Base-by-base conservation (phyloP, 2,888 invertebrate species). In the Lamproptera curius region DNA sequence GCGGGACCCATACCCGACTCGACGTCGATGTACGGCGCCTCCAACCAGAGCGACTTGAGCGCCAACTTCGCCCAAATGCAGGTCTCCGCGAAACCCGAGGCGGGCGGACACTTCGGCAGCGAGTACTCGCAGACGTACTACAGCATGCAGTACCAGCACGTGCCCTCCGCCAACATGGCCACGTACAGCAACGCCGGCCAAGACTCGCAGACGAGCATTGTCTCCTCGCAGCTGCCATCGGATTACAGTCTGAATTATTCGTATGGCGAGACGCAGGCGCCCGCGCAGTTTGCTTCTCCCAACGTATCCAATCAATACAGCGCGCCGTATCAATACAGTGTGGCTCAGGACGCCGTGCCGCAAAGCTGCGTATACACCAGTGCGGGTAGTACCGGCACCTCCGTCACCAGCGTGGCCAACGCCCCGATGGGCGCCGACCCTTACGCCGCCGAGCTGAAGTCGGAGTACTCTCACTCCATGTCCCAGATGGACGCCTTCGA, bases 111-210 rank as follows among this genome's bases (percentile, higher is more conserved):
- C 16, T 73, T 64, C 42, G 64, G 61, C 0, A 55, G 62, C 0
- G 82, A 83, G 41, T 83, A 84, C 51, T 70, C 78, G 0, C 77
- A 86, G 42, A 83, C 79, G 1, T 84, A 70, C 54, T 83, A 82
- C 58, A 79, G 63, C 45, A 67, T 71, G 1, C 78, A 83, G 40
- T 82, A 84, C 51, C 82, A 81, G 0, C 73, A 76, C 46, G 52
- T 58, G 5, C 54, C 62, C 13, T 58, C 63, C 2, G 56, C 63
- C 5, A 58, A 75, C n/a, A 66, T 68, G 47, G 70, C 76, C 0
- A 76, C 80, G 0, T 83, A 81, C 47, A 83, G 79, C 28, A 67
- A 68, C 46, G 76, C 76, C 1, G 65, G 65, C 1, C 74, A 76
- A 13, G 70, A 63, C 36, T 67, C 76, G 0, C 70, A 62, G 28